Evolutionary conservation across 2,113 vertebrate species (phyloP), one percentile per base, ranked within the genome.

Genomic region (Micromys minutus): DNA sequence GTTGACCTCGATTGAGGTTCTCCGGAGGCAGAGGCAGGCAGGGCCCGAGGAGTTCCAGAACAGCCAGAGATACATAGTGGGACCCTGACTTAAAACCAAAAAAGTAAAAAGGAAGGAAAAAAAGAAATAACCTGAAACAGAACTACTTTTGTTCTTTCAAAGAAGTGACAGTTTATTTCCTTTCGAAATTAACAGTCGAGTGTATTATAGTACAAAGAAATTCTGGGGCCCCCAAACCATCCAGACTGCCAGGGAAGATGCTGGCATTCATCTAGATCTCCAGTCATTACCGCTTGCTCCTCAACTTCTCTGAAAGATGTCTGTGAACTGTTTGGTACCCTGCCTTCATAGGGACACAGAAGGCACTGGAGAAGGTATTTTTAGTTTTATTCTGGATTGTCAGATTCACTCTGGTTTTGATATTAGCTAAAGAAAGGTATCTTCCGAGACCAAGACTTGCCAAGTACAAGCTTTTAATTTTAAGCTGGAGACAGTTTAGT

Each of bases 101-200:
- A 57, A 39, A 81, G 3, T n/a, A 24, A 39, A 80, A 36, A 24
- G 36, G 57, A 80, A 55, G 50, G 12, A 31, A 76, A 29, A 55
- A 55, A 9, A 55, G 39, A 29, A 59, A 59, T 26, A 59, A 83
- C 16, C 81, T 86, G 67, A 93, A 94, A 89, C 24, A 11, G 90
- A 95, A 95, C 83, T 86, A 95, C 90, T 88, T 97, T 96, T 96
- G 89, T 92, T 95, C 81, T 95, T 94, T 94, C 86, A 59, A 93
- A 94, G 90, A 86, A 57, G 22, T 74, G 72, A 61, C 61, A 92
- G 31, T 93, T 91, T 81, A 69, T 89, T 94, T 96, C 95, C 86
- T 89, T 96, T 94, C 89, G 36, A 95, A 94, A 77, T 91, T 63
- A 87, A 79, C 72, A 87, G 89, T 79, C 95, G 69, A 3, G 0